Percentiles rank a stretch among this genome's conserved stretches.
Evolutionary conservation across 2,888 invertebrate species (phyloP).

Genomic region (Megamerina dolium): DNA sequence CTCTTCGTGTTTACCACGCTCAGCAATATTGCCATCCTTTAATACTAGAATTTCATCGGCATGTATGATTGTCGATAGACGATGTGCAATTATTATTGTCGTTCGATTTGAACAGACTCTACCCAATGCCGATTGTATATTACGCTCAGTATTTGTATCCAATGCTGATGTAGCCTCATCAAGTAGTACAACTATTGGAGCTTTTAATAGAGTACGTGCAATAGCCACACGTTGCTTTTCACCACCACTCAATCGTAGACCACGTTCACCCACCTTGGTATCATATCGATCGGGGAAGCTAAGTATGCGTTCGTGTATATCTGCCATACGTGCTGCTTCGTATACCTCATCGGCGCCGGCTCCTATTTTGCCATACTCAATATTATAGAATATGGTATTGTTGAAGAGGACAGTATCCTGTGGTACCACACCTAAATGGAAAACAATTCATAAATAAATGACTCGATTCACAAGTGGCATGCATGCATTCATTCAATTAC

Average conservation of each 20-base stretch:
- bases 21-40: conserved; percentile 84
- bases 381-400: conserved; percentile 88
- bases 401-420: conserved; percentile 96
- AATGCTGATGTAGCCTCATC: conserved; percentile 95
- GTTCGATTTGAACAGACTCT: conserved; percentile 85
- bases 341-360: conserved; percentile 78
- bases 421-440: conserved; percentile 74
- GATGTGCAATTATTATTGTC: conserved; percentile 90
- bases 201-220: conserved; percentile 88
- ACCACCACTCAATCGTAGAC: conserved; percentile 90
- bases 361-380: conserved; percentile 80
- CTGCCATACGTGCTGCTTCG: conserved; percentile 83
- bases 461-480: no score
- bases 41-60: conserved; percentile 92
- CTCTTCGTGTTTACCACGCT: conserved; percentile 71
- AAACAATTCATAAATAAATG: no score
- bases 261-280: conserved; percentile 90
- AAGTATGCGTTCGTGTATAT: conserved; percentile 87
- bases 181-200: conserved; percentile 81
- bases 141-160: conserved; percentile 93
- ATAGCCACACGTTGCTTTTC: conserved; percentile 98
- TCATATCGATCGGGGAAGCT: conserved; percentile 88
- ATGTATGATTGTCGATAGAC: conserved; percentile 88
- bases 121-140: conserved; percentile 80
- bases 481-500: no score